Percentiles rank a stretch among this genome's conserved stretches.
These are phyloP conservation scores for Hydropsyche tenuis DNA, from an alignment of 1,140 invertebrate species.

Conservation along the genomic window DNA sequence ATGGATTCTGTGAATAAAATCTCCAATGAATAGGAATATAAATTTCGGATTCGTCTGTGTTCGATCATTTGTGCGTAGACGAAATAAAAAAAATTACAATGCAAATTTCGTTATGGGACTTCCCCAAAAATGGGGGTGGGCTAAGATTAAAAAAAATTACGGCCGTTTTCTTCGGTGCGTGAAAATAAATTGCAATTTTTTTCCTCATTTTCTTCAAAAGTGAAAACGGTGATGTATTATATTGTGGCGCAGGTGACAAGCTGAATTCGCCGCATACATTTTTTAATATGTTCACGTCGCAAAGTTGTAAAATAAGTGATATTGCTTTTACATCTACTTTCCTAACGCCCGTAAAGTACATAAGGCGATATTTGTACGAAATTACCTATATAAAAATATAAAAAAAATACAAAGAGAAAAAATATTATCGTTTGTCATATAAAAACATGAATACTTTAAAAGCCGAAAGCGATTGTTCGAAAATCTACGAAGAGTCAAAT, in stretches of 20 bases:
- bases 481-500: neutral
- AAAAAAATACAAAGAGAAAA: constrained; percentile 27
- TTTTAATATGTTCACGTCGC: constrained; percentile 46
- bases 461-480: too few species aligned
- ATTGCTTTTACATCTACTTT: constrained; percentile 40
- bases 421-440: neutral
- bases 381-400: constrained; percentile 19
- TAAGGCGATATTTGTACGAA: neutral
- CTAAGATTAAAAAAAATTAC: too few species aligned
- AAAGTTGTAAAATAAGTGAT: constrained; percentile 46
- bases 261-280: constrained; percentile 43
- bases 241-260: constrained; percentile 46
- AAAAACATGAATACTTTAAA: neutral
- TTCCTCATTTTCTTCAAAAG: neutral
- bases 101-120: too few species aligned
- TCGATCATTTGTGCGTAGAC: neutral
- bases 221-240: constrained; percentile 36
- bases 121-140: neutral
- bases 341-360: neutral
- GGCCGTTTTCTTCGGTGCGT: neutral
- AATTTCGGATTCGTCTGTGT: too few species aligned
- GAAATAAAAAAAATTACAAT: neutral
- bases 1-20: too few species aligned
- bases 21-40: too few species aligned
- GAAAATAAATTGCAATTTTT: neutral